Base-by-base conservation (phyloP, 1,140 invertebrate species). In the Cotesia glomerata region DNA sequence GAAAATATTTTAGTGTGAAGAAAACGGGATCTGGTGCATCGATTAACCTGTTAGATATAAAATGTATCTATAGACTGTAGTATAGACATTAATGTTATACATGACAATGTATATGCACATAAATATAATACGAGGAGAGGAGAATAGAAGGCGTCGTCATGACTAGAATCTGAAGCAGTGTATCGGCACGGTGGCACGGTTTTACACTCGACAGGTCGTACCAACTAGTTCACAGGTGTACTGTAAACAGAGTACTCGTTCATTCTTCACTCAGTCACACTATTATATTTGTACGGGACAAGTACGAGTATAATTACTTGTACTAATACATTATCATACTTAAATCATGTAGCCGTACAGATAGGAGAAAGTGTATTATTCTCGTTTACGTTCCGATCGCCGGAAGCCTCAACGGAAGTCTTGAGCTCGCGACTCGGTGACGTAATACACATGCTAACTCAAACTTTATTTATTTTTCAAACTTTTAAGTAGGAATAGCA, bases 11-110 rank as follows among this genome's bases (percentile, higher is more conserved):
- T 13, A 5, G 34, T 26, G 8, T 36, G 32, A 62, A 34, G 52
- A 26, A 34, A 67, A 67, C 7, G 26, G 65, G 51, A 67, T 67
- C 65, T 67, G 65, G 65, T 32, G 45, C 65, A 67, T 67, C 49
- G 65, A 67, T 67, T 39, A 39, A 52, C 45, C 45, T 52, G 11
- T 45, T 45, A 45, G 39, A 45, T 45, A 45, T 11, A 45, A 26
- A 26, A 26, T 26, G 26, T 26, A 26, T 26, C 39, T 9, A 9
- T 45, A 45, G 11, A 45, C 39, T 45, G 39, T 9, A 45, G 39
- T 9, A 45, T 11, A 45, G 39, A 45, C 39, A 45, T 45, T 45
- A 2, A 7, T 45, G 11, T 45, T 45, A 39, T 9, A 39, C 5
- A 39, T 39, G 9, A 26, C 26, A 8, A 39, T 39, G 9, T 39